Evolutionary conservation across 2,888 invertebrate genomes (phyloP).

Genomic region (Leucophenga montana): DNA sequence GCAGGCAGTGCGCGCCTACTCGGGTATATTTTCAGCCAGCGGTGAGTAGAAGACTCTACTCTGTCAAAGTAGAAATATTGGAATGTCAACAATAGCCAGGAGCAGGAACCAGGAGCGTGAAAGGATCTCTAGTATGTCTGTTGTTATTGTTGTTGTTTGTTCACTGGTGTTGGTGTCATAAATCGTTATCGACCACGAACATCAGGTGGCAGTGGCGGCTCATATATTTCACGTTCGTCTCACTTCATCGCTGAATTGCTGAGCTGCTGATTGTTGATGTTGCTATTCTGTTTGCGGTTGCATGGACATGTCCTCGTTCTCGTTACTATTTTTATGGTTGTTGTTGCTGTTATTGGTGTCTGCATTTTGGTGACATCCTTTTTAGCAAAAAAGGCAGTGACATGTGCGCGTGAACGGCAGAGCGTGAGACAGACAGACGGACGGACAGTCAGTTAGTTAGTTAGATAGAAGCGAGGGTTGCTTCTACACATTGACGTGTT

Average conservation of each 20-base stretch:
- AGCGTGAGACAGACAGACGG: too few relatives aligned
- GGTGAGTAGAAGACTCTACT: too few relatives aligned
- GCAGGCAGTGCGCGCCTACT: not conserved
- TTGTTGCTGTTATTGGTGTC: too few relatives aligned
- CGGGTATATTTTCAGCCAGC: not conserved
- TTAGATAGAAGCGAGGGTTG: conserved; percentile 2
- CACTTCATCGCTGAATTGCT: conserved; percentile 22
- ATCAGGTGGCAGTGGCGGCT: conserved; percentile 63
- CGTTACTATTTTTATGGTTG: too few relatives aligned
- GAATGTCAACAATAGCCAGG: conserved; percentile 42
- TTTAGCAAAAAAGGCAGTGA: conserved; percentile 12
- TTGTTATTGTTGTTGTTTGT: conserved; percentile 35
- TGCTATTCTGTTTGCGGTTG: conserved; percentile 24
- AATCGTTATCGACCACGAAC: conserved; percentile 68
- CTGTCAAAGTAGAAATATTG: conserved; percentile 45
- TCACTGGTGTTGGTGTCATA: conserved; percentile 56
- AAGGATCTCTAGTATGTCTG: conserved; percentile 42
- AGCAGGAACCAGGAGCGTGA: conserved; percentile 25
- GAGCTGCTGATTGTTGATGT: conserved; percentile 29
- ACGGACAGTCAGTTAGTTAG: too few relatives aligned
- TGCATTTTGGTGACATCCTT: conserved; percentile 26
- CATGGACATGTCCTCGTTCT: conserved; percentile 39
- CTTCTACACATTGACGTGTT: not conserved
- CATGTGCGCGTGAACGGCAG: conserved; percentile 6
- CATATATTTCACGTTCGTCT: conserved; percentile 30